Conservation (phyloP, 2,113 vertebrate genomes). For the Poeciliopsis turrubarensis region DNA sequence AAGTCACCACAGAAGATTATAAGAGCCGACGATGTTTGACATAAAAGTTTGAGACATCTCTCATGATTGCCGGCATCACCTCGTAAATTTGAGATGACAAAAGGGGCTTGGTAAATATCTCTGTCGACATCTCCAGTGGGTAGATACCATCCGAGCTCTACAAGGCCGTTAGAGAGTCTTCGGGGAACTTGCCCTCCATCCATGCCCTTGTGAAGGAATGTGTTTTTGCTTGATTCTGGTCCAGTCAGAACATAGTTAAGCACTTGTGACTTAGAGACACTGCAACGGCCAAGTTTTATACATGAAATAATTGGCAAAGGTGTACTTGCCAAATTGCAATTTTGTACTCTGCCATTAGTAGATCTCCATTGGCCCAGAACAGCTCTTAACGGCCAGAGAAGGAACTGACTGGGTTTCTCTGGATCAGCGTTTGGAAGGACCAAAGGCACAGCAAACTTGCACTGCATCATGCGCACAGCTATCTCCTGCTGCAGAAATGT, state of each 20-base stretch:
- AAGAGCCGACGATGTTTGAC: slow-evolving; percentile 77
- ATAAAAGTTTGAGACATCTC: slow-evolving; percentile 74
- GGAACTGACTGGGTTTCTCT: slow-evolving; percentile 66
- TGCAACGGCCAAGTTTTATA: slow-evolving; percentile 75
- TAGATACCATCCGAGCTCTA: slow-evolving; percentile 82
- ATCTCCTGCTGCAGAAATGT: slow-evolving; percentile 80
- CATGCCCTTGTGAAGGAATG: slow-evolving; percentile 78
- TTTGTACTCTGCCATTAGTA: slow-evolving; percentile 14
- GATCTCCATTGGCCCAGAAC: slow-evolving; percentile 64
- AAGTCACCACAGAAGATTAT: slow-evolving; percentile 79
- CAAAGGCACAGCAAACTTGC: slow-evolving; percentile 82
- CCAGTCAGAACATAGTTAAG: slow-evolving; percentile 77
- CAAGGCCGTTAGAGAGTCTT: slow-evolving; percentile 80
- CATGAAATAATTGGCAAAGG: slow-evolving; percentile 82
- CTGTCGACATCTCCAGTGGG: slow-evolving; percentile 58
- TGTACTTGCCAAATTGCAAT: slow-evolving; percentile 65
- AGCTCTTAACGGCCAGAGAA: slow-evolving; percentile 79
- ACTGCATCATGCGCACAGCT: slow-evolving; percentile 76
- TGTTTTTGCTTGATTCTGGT: slow-evolving; percentile 44
- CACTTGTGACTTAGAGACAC: slow-evolving; percentile 83
- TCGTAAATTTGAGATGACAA: slow-evolving; percentile 78
- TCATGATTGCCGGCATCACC: slow-evolving; percentile 73
- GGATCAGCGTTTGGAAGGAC: slow-evolving; percentile 77
- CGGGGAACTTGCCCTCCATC: slow-evolving; percentile 66
- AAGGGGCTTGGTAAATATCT: slow-evolving; percentile 68